These are phyloP conservation scores for Empis livida DNA, from an alignment of 2,888 invertebrate species.

Conservation along the genomic window DNA sequence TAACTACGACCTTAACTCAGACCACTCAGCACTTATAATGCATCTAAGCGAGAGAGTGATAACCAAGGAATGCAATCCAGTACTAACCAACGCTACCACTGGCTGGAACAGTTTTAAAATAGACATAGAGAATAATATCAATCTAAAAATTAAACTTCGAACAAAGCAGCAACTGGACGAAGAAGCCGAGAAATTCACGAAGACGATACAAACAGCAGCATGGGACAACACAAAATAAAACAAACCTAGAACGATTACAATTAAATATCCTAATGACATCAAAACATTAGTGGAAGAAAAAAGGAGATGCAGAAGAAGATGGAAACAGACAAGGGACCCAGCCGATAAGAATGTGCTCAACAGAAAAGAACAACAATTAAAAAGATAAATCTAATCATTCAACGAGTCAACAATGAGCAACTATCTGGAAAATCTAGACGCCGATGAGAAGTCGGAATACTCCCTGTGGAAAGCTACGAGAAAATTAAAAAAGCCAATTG, in stretches of 20 bases:
- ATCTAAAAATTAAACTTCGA: not conserved
- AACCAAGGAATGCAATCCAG: not conserved
- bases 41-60: not conserved
- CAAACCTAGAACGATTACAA: not conserved
- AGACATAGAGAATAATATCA: not conserved
- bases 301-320: not conserved
- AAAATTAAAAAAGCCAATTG: not conserved
- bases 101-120: not conserved
- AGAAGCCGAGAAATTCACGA: not conserved
- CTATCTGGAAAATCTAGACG: not conserved
- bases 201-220: not conserved
- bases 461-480: not conserved
- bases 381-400: not conserved
- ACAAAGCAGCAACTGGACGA: not conserved
- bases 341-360: not conserved
- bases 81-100: not conserved
- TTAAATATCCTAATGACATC: not conserved
- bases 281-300: not conserved
- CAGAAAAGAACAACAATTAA: not conserved
- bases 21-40: not conserved
- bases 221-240: not conserved
- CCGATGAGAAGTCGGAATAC: not conserved
- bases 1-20: slow-evolving; percentile 1
- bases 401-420: not conserved
- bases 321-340: not conserved